phyloP scores from a whole-genome alignment of 1,140 invertebrate genomes.

The Drosophila biarmipes region DNA sequence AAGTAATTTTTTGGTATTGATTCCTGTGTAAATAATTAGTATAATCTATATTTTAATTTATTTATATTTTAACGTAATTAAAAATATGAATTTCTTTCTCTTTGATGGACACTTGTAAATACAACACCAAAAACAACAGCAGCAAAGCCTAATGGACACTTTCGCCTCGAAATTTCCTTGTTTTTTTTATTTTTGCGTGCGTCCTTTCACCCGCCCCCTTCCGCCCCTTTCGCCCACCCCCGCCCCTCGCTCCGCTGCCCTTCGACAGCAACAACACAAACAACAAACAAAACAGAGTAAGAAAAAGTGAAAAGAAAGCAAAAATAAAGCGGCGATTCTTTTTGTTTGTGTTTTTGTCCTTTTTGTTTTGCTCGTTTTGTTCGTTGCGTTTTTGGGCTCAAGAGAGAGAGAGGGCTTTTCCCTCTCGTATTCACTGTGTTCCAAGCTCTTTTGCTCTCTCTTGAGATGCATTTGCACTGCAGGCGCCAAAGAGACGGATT shows the following conservation, averaged over 20 bases:
- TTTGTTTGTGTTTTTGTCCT: slow-evolving; percentile 66
- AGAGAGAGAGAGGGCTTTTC: slow-evolving; percentile 37
- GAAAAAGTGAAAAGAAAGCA: slow-evolving; percentile 15
- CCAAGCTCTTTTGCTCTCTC: background rate
- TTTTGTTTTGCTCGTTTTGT: slow-evolving; percentile 84
- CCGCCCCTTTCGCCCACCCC: background rate
- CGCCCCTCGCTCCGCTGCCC: slow-evolving; percentile 9
- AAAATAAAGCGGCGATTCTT: slow-evolving; percentile 34
- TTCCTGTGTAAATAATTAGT: too few species aligned
- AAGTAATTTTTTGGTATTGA: too few species aligned
- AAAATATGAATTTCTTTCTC: too few species aligned
- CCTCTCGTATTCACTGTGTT: background rate
- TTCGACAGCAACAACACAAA: slow-evolving; percentile 39
- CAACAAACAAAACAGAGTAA: slow-evolving; percentile 34
- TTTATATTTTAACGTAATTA: too few species aligned
- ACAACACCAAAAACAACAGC: slow-evolving; percentile 14
- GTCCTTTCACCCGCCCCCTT: background rate
- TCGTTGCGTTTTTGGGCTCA: slow-evolving; percentile 76
- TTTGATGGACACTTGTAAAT: slow-evolving; percentile 5
- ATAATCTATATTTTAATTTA: too few species aligned
- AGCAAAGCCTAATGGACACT: slow-evolving; percentile 64
- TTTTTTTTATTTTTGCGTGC: slow-evolving; percentile 40
- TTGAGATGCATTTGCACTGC: slow-evolving; percentile 31
- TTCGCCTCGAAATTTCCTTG: slow-evolving; percentile 26
- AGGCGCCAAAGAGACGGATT: slow-evolving; percentile 9